Evolutionary conservation across 2,888 invertebrate genomes (phyloP).

Genomic region (Coenonympha glycerion): DNA sequence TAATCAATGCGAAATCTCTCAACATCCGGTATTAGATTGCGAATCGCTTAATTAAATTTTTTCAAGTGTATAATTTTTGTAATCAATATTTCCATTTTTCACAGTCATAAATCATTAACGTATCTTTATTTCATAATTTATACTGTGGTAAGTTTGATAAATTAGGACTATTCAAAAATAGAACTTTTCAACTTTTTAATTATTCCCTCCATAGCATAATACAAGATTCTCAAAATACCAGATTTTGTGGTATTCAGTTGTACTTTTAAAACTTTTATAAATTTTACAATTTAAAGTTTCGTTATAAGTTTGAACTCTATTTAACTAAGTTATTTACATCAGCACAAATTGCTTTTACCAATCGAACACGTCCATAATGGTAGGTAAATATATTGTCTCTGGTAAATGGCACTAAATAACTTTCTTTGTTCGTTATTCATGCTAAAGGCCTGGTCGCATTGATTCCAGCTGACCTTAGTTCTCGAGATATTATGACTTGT

Average conservation of each 20-base stretch:
- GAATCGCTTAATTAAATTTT: neutral
- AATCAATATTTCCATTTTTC: neutral
- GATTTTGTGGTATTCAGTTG: too few species aligned
- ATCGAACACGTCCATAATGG: constrained; percentile 7
- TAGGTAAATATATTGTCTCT: constrained; percentile 12
- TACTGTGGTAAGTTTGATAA: too few species aligned
- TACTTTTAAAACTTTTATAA: too few species aligned
- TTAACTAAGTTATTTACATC: neutral
- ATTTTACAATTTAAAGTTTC: too few species aligned
- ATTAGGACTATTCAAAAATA: too few species aligned
- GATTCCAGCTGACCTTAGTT: constrained; percentile 21
- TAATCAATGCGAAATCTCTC: neutral
- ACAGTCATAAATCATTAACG: neutral
- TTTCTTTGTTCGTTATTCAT: constrained; percentile 20
- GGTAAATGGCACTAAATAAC: constrained; percentile 19
- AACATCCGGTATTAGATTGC: neutral
- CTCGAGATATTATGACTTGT: constrained; percentile 24
- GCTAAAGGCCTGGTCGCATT: constrained; percentile 16
- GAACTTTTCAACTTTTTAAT: too few species aligned
- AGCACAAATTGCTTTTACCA: neutral
- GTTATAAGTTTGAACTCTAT: too few species aligned
- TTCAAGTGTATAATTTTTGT: neutral
- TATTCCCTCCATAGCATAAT: too few species aligned
- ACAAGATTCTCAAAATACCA: too few species aligned
- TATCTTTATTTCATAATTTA: too few species aligned